Base-by-base conservation (phyloP, 2,797 vertebrate species). In the Pachyuromys duprasi region DNA sequence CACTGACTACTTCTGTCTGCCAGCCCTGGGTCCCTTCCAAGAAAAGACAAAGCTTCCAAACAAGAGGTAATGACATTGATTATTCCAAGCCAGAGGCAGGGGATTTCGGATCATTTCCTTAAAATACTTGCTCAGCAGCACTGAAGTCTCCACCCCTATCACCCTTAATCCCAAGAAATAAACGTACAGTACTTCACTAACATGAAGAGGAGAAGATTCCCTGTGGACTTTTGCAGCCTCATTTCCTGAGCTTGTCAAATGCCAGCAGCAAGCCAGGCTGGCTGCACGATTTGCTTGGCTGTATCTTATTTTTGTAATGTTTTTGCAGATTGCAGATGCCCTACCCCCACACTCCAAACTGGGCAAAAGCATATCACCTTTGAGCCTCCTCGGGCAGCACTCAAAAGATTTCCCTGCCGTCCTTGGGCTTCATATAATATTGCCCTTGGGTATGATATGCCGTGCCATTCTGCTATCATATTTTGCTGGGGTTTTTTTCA, bases 1-100 rank as follows among this genome's bases (percentile, higher is more conserved):
- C 55, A 62, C 31, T 39, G 39, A 60, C 53, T 86, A 42, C 55
- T 72, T 70, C 20, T 94, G 80, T 79, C 90, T 39, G 76, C 76
- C 62, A 88, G 93, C 31, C 53, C 86, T 95, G 89, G 89, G 62
- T 90, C 89, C 79, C 88, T 92, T 87, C 94, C 93, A 97, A 96
- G 93, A 97, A 94, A 97, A 97, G 75, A 95, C 63, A 86, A 89
- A 86, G 93, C 93, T 93, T 92, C 75, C 57, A 97, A 90, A 97
- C 83, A 89, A 88, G 89, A 95, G 91, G 75, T 87, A 86, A 95
- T 91, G 76, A 88, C 92, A 93, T 28, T 91, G 93, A 95, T 95
- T 90, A 92, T 79, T 83, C 90, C 72, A 88, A 94, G 90, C 75
- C 81, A 62, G n/a, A 96, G 81, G 87, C 83, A 90, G 83, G 70